Evolutionary conservation across 2,113 vertebrate genomes (phyloP).

Genomic region (Rhineura floridana): DNA sequence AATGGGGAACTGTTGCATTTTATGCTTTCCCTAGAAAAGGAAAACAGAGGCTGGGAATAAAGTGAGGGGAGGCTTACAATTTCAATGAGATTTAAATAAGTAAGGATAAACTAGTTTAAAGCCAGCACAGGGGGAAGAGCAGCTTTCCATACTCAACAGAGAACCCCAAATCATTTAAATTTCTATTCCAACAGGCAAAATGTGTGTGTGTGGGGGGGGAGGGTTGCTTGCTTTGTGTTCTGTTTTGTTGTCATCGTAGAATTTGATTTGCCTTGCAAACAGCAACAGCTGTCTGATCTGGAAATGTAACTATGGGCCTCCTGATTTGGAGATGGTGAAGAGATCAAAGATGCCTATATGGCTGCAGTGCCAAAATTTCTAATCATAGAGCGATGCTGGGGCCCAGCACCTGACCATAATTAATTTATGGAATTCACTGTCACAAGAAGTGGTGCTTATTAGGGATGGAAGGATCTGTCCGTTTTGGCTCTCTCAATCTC

Average conservation of each 20-base stretch:
- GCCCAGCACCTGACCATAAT: not conserved
- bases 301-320: not conserved
- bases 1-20: not conserved
- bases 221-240: not conserved
- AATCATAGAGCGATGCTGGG: not conserved
- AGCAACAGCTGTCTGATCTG: not conserved
- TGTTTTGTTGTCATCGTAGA: not conserved
- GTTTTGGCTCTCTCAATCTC: too few species aligned
- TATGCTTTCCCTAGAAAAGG: not conserved
- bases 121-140: not conserved
- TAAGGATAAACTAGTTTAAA: not conserved
- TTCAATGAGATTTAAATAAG: not conserved
- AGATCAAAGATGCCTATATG: not conserved
- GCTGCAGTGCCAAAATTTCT: not conserved
- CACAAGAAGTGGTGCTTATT: too few species aligned
- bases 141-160: not conserved
- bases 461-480: too few species aligned
- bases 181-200: not conserved
- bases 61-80: not conserved
- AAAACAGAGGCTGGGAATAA: conserved; percentile 37
- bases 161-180: not conserved
- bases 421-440: too few species aligned
- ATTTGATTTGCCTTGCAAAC: not conserved
- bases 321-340: not conserved
- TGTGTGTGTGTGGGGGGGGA: not conserved